A percentile compares a stretch with the other conserved stretches of the same genome.
These are phyloP conservation scores for Leucopsar rothschildi DNA, from an alignment of 2,113 vertebrate species.

Conservation along the genomic window DNA sequence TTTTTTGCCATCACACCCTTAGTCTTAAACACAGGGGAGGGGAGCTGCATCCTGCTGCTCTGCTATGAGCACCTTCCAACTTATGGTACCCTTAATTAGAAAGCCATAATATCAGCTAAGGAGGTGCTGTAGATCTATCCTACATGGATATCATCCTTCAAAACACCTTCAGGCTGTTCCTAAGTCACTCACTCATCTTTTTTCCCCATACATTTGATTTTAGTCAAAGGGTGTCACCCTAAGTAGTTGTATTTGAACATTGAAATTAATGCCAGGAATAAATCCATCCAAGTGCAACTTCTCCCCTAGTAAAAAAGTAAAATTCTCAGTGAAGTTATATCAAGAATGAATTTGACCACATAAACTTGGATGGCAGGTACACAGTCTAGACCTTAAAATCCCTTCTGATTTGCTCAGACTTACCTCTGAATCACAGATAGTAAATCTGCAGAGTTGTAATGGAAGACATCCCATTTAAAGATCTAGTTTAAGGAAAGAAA, in stretches of 20 bases:
- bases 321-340: not conserved
- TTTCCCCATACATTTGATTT: not conserved
- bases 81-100: not conserved
- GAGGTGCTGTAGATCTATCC: not conserved
- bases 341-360: not conserved
- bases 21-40: not conserved
- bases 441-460: not conserved
- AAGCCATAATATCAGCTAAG: not conserved
- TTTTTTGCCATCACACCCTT: not conserved
- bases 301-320: not conserved
- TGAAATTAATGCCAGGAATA: not conserved
- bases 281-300: not conserved
- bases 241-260: not conserved
- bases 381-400: not conserved
- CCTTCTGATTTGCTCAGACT: not conserved
- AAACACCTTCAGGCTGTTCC: not conserved
- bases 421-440: not conserved
- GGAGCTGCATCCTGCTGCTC: not conserved
- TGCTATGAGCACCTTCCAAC: not conserved
- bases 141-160: not conserved
- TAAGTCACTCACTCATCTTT: accelerated
- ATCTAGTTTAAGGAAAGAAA: not conserved
- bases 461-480: not conserved
- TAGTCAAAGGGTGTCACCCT: not conserved
- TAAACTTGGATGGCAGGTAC: not conserved